phyloP scores from a whole-genome alignment of 2,797 vertebrate genomes.

The Erpetoichthys calabaricus region DNA sequence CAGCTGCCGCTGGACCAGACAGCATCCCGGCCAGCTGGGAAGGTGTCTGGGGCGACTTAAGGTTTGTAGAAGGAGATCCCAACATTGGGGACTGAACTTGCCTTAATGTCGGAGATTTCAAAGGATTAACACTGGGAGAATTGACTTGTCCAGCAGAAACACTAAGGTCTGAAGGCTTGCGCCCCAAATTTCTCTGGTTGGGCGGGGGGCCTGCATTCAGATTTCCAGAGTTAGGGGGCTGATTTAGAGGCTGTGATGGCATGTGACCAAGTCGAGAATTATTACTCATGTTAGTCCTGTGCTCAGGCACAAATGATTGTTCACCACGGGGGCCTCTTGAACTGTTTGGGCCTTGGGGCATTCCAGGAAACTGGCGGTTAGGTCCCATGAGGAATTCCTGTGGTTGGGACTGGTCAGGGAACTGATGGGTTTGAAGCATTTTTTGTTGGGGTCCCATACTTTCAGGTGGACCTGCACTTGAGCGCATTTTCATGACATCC shows the following conservation, averaged over 20 bases:
- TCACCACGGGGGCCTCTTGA: slow-evolving; percentile 71
- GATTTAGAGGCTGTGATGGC: slow-evolving; percentile 72
- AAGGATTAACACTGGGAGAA: slow-evolving; percentile 87
- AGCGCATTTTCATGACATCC: slow-evolving; percentile 57
- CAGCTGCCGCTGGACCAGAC: slow-evolving; percentile 71
- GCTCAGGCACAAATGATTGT: slow-evolving; percentile 78
- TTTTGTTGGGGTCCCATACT: slow-evolving; percentile 51
- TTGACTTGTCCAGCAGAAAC: slow-evolving; percentile 78
- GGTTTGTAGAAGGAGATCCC: slow-evolving; percentile 91
- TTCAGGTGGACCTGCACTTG: slow-evolving; percentile 25
- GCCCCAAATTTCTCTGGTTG: slow-evolving; percentile 62
- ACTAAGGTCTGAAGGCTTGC: slow-evolving; percentile 88
- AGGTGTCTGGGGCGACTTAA: slow-evolving; percentile 96
- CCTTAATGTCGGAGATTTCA: slow-evolving; percentile 91
- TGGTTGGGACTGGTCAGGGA: slow-evolving; percentile 75
- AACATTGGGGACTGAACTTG: slow-evolving; percentile 98
- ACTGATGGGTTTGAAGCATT: slow-evolving; percentile 74
- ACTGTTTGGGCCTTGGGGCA: slow-evolving; percentile 54
- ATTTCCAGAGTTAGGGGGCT: slow-evolving; percentile 54
- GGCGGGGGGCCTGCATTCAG: slow-evolving; percentile 61
- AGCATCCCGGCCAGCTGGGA: slow-evolving; percentile 96
- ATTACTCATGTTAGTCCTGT: slow-evolving; percentile 72
- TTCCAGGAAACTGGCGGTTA: slow-evolving; percentile 70
- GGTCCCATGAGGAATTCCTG: slow-evolving; percentile 86
- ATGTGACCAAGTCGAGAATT: slow-evolving; percentile 89